A percentile compares a stretch with the other conserved stretches of the same genome.
These are phyloP conservation scores for Lypha dubia DNA, from an alignment of 2,888 invertebrate genomes.

Conservation along the genomic window DNA sequence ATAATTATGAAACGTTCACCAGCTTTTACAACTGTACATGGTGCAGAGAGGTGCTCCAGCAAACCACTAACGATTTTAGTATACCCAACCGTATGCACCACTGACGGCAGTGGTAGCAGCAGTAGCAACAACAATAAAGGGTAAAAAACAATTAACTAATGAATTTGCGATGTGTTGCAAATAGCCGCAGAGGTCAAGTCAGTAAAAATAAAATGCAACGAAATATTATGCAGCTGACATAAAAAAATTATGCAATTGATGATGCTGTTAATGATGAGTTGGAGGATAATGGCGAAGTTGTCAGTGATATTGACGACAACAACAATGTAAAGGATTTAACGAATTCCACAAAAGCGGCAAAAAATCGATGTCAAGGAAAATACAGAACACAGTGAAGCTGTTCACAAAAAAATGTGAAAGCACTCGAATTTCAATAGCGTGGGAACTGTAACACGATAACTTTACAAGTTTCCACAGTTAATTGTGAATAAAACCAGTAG, in stretches of 20 bases:
- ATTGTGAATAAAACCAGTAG: too few species aligned
- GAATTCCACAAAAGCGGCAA: slow-evolving; percentile 11
- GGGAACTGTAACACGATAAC: too few species aligned
- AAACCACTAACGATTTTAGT: slow-evolving; percentile 15
- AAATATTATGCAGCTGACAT: slow-evolving; percentile 62
- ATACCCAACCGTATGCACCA: slow-evolving; percentile 11
- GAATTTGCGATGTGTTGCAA: slow-evolving; percentile 62
- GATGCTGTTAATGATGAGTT: neutral
- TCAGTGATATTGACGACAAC: neutral
- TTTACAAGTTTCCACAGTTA: too few species aligned
- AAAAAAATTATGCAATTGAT: slow-evolving; percentile 33
- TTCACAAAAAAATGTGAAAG: neutral
- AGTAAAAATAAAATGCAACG: slow-evolving; percentile 58
- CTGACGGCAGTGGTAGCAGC: neutral
- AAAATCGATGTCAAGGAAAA: neutral
- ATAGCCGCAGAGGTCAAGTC: slow-evolving; percentile 67
- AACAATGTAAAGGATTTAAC: slow-evolving; percentile 9
- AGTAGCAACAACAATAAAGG: slow-evolving; percentile 32
- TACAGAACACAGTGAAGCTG: neutral
- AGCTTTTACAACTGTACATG: slow-evolving; percentile 23
- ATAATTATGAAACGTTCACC: slow-evolving; percentile 59
- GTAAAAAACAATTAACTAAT: slow-evolving; percentile 69
- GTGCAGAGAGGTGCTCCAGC: neutral
- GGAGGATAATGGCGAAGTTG: neutral
- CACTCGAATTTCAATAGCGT: too few species aligned